These are phyloP conservation scores for Neoniphon sammara DNA, from an alignment of 2,797 vertebrate genomes.

Conservation along the genomic window DNA sequence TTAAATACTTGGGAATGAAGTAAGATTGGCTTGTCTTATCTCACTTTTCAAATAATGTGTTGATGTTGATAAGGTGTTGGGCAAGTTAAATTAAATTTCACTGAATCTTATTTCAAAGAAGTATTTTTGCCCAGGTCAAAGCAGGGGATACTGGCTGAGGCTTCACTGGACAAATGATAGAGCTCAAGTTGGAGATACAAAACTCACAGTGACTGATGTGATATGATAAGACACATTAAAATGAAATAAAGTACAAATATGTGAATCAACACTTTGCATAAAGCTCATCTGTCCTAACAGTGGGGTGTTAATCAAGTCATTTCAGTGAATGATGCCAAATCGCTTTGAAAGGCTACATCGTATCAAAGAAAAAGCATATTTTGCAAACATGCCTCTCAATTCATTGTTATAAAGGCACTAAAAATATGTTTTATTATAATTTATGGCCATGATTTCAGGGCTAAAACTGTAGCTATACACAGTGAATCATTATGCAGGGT, in stretches of 20 bases:
- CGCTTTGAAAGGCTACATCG: slow-evolving; percentile 37
- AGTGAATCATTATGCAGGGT: slow-evolving; percentile 19
- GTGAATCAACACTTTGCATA: slow-evolving; percentile 41
- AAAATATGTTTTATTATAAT: slow-evolving; percentile 13
- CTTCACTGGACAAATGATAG: slow-evolving; percentile 21
- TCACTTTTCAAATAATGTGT: slow-evolving; percentile 28
- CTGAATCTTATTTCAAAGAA: slow-evolving; percentile 34
- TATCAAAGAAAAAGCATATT: slow-evolving; percentile 13
- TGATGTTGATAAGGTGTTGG: slow-evolving; percentile 42
- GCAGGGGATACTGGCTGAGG: not conserved
- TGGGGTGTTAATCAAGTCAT: slow-evolving; percentile 49
- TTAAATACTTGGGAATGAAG: slow-evolving; percentile 41
- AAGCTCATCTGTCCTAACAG: slow-evolving; percentile 52
- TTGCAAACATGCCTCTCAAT: not conserved
- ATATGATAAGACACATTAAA: not conserved
- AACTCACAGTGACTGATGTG: slow-evolving; percentile 27
- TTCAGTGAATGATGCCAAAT: slow-evolving; percentile 38
- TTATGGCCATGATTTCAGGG: slow-evolving; percentile 9
- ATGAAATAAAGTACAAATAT: slow-evolving; percentile 39
- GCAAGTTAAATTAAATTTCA: slow-evolving; percentile 39
- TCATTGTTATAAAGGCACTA: not conserved
- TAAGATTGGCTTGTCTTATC: slow-evolving; percentile 38
- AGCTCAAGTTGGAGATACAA: slow-evolving; percentile 9
- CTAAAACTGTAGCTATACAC: slow-evolving; percentile 11
- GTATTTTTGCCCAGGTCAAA: slow-evolving; percentile 7